Evolutionary conservation across 2,888 invertebrate genomes (phyloP), one percentile per base, ranked within the genome.

Genomic region (Drosophila colorata): DNA sequence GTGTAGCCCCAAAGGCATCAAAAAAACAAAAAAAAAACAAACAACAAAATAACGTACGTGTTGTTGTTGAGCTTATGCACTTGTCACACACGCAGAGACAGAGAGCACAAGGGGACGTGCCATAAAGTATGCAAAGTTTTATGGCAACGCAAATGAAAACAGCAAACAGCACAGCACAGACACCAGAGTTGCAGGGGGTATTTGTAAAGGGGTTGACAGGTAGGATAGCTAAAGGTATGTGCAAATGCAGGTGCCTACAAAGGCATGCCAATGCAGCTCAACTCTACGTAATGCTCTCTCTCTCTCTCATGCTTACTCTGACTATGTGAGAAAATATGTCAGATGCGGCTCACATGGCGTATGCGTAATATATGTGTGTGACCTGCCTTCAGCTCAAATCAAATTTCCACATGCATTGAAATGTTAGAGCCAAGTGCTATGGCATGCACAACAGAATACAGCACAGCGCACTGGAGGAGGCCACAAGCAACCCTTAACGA

Each of bases 321-420:
- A 9, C 20, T 46, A 38, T 63, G 67, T 52, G 72, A 69, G 72
- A 74, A 83, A 83, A 83, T 83, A 87, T 83, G 83, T 83, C 83
- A 87, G 56, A 57, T 69, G 78, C 48, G 74, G 47, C 74, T 46
- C 61, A 63, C 65, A 48, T 44, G 60, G 71, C 71, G 87, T 78
- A 78, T 87, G 79, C 71, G 84, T 80, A 83, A 77, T 83, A 82
- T 77, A 61, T 73, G 47, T 52, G 66, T 70, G 57, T 58, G 60
- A 61, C 55, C 64, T 61, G 49, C 48, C 73, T 77, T 60, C 43
- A 81, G 69, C 68, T 76, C 55, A 59, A 80, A 87, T 83, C 83
- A 83, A 87, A 83, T 83, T 83, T 87, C 75, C 87, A 87, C 87
- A 81, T 81, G 87, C 85, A 87, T 83, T 87, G 87, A 81, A 87